Conservation (phyloP, 1,140 invertebrate species). For the Teleopsis dalmanni region DNA sequence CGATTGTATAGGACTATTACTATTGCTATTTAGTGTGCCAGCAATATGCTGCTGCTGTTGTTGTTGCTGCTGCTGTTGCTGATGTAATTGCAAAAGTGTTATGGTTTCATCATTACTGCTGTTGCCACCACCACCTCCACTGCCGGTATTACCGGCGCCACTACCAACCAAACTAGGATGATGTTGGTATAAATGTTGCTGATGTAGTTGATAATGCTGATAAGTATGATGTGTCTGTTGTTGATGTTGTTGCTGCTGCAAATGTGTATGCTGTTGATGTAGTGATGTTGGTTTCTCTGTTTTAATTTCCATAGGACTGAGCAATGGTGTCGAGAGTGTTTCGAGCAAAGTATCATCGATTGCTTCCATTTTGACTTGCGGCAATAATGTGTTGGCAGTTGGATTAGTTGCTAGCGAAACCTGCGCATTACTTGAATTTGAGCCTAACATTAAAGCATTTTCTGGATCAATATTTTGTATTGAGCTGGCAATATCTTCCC, state of each 20-base stretch:
- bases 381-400: constrained; percentile 30
- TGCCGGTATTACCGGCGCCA: background rate
- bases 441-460: constrained; percentile 76
- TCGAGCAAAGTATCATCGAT: constrained; percentile 53
- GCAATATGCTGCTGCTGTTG: constrained; percentile 10
- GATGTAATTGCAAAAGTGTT: constrained; percentile 25
- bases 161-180: constrained; percentile 28
- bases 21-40: constrained; percentile 9
- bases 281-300: constrained; percentile 38
- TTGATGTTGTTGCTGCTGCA: constrained; percentile 32
- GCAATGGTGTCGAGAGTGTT: constrained; percentile 52
- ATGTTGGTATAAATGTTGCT: constrained; percentile 42
- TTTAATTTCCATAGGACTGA: constrained; percentile 68
- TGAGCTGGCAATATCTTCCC: constrained; percentile 83
- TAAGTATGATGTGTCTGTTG: too few relatives aligned
- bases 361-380: constrained; percentile 67
- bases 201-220: constrained; percentile 42
- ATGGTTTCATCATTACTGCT: constrained; percentile 36
- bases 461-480: constrained; percentile 82
- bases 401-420: background rate
- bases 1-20: constrained; percentile 20
- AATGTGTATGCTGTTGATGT: constrained; percentile 45
- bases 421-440: constrained; percentile 11
- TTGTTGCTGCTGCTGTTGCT: constrained; percentile 13
- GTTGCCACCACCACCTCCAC: constrained; percentile 1